Base-by-base conservation (phyloP, 2,888 invertebrate genomes). In the Eilema griseolum region DNA sequence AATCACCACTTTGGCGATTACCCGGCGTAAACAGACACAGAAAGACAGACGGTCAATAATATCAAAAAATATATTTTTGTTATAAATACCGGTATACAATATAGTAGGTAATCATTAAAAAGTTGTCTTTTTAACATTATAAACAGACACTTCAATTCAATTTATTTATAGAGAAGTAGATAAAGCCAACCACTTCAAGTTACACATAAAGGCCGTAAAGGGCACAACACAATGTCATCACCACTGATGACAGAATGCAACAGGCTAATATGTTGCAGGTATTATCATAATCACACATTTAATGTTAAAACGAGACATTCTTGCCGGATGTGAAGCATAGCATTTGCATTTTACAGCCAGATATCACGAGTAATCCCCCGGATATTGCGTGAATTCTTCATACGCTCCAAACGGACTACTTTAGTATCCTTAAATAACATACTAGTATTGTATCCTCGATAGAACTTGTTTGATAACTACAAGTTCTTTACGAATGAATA, bases 281-380 rank as follows among this genome's bases (percentile, higher is more conserved):
- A 85, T 84, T 69, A 83, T 72, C 77, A 74, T 83, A 80, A 78
- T 75, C 78, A 63, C 75, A 79, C 61, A 81, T 75, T 73, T 76
- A 82, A 84, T 82, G 77, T 78, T 80, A 76, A 86, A 82, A 81
- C 82, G 81, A 85, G 85, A 86, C 84, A 79, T 77, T 79, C 83
- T 76, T 88, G 86, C 88, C 88, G 89, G 90, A 90, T 91, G 88
- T 88, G 85, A 81, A 83, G 80, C 83, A 83, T 85, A 84, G 78
- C 84, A 88, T 89, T 89, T 88, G 86, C 87, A 87, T 86, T 87
- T 87, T 85, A 88, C 81, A 82, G 80, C 71, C 70, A 77, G 77
- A 82, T 84, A 85, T 78, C 77, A 80, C 70, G 70, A 73, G 77
- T 74, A 70, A 78, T 83, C 74, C 57, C 68, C 33, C 63, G 77